A percentile compares a stretch with the other conserved stretches of the same genome.
phyloP scores from a whole-genome alignment of 2,888 invertebrate genomes.

The Thecocarcelia acutangulata region DNA sequence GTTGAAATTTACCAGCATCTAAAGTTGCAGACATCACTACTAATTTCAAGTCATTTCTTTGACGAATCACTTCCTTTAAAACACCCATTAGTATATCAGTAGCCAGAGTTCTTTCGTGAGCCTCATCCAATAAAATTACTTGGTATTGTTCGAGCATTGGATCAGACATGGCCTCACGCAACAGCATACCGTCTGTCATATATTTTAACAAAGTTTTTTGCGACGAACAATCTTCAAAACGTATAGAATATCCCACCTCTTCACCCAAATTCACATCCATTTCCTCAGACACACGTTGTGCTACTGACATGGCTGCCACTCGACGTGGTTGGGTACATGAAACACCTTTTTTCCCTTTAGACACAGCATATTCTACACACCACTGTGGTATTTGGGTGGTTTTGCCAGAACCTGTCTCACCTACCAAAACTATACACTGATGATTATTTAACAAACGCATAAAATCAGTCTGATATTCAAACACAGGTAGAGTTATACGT shows the following conservation, averaged over 20 bases:
- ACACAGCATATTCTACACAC: slow-evolving; percentile 89
- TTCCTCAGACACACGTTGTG: slow-evolving; percentile 98
- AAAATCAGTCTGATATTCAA: slow-evolving; percentile 98
- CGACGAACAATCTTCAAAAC: slow-evolving; percentile 99
- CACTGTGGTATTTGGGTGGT: slow-evolving; percentile 99
- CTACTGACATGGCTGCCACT: slow-evolving; percentile 99
- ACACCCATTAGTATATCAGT: slow-evolving; percentile 99
- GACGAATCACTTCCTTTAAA: slow-evolving; percentile 94
- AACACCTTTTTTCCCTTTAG: slow-evolving; percentile 88
- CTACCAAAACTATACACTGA: slow-evolving; percentile 97
- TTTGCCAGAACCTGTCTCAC: slow-evolving; percentile 99
- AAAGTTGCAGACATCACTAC: slow-evolving; percentile 99
- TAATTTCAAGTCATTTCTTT: slow-evolving; percentile 95
- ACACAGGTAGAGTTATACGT: slow-evolving; percentile 95
- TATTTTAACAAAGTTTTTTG: slow-evolving; percentile 97
- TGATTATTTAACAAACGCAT: slow-evolving; percentile 95
- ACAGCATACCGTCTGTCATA: slow-evolving; percentile 99
- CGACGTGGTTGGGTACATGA: slow-evolving; percentile 98
- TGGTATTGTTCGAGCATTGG: slow-evolving; percentile 98
- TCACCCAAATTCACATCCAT: slow-evolving; percentile 97
- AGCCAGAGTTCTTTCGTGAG: slow-evolving; percentile 98
- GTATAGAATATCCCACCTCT: slow-evolving; percentile 97
- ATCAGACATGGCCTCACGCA: slow-evolving; percentile 99
- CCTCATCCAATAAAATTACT: slow-evolving; percentile 94
- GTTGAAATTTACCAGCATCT: slow-evolving; percentile 99